Percentiles rank a stretch among this genome's conserved stretches.
These are phyloP conservation scores for Fulica atra DNA, from an alignment of 2,113 vertebrate genomes.

Conservation along the genomic window DNA sequence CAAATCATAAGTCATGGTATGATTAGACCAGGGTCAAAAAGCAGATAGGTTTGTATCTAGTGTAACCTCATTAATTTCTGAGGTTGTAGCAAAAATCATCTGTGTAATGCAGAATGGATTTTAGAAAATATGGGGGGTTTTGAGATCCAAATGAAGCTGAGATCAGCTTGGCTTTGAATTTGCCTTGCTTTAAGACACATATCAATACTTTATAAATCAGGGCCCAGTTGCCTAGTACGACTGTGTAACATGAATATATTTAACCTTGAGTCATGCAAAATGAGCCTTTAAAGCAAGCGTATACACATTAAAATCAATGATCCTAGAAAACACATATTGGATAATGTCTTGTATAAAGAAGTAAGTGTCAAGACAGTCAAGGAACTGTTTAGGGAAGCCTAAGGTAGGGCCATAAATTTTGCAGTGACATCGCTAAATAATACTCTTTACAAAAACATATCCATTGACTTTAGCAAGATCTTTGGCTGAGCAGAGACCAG, in stretches of 20 bases:
- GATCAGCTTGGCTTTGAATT: neutral
- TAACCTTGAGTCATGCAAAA: conserved; percentile 54
- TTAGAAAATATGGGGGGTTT: neutral
- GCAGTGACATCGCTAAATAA: neutral
- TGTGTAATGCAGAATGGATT: neutral
- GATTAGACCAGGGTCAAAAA: neutral
- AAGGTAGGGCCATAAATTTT: conserved; percentile 20
- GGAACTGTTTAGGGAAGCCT: neutral
- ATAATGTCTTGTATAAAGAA: conserved; percentile 25
- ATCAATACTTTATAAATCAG: conserved; percentile 35
- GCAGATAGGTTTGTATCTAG: neutral
- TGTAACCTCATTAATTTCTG: neutral
- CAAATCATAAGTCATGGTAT: neutral
- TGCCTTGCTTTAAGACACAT: neutral
- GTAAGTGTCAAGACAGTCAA: conserved; percentile 5
- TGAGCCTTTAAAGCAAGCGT: neutral
- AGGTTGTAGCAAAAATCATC: neutral
- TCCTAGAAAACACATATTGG: neutral
- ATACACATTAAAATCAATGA: conserved; percentile 20
- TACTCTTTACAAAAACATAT: neutral
- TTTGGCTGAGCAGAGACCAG: neutral
- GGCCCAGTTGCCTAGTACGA: neutral
- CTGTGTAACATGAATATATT: conserved; percentile 16
- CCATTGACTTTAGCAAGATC: neutral
- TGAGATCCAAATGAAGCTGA: neutral